These are phyloP conservation scores for Limnephilus marmoratus DNA, from an alignment of 2,888 invertebrate species.

Conservation along the genomic window DNA sequence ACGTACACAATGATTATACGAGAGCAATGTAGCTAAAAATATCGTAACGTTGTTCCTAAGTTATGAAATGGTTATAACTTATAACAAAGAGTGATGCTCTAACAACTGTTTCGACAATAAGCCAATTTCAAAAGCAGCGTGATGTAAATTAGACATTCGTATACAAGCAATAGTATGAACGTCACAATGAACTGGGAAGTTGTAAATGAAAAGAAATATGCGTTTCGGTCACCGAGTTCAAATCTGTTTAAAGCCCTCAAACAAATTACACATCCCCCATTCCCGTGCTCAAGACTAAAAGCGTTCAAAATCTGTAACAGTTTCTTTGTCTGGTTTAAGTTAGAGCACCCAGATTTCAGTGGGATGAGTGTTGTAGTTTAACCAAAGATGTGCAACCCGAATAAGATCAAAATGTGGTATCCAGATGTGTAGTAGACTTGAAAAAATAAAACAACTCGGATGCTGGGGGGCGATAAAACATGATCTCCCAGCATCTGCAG, in stretches of 20 bases:
- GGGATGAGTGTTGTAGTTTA: neutral
- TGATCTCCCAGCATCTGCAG: neutral
- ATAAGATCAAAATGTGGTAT: slow-evolving; percentile 40
- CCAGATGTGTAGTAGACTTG: slow-evolving; percentile 24
- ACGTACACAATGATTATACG: no score
- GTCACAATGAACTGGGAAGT: slow-evolving; percentile 17
- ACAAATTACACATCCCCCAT: neutral
- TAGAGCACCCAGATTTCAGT: neutral
- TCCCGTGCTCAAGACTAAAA: neutral
- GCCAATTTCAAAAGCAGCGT: no score
- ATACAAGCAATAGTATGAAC: neutral
- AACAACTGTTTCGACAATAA: neutral
- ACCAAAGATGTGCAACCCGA: slow-evolving; percentile 20
- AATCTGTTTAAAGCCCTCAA: slow-evolving; percentile 8
- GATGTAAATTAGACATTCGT: no score
- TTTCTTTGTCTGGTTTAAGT: neutral
- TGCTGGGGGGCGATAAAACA: slow-evolving; percentile 9
- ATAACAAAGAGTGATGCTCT: neutral
- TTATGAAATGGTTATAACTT: neutral
- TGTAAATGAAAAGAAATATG: slow-evolving; percentile 10
- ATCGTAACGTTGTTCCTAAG: neutral
- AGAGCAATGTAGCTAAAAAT: no score
- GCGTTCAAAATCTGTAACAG: neutral
- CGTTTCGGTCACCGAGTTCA: slow-evolving; percentile 13
- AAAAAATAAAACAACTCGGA: slow-evolving; percentile 21